Percentiles rank a stretch among this genome's conserved stretches.
phyloP scores from a whole-genome alignment of 2,797 vertebrate genomes.

The Austrolebias charrua region DNA sequence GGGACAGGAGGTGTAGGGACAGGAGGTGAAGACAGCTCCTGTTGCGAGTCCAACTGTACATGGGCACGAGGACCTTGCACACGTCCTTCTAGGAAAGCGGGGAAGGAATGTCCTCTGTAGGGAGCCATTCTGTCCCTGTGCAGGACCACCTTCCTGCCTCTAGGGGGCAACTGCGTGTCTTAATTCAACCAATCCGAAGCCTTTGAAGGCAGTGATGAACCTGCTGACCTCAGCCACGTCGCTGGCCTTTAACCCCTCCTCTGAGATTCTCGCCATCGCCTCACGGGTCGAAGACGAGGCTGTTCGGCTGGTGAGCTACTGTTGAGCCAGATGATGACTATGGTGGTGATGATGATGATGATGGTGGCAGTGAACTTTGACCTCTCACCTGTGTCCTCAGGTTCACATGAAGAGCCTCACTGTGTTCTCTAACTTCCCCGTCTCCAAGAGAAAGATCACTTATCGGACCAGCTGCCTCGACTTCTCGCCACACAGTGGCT shows the following conservation, averaged over 20 bases:
- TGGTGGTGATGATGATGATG: neutral
- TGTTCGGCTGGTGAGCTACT: slow-evolving; percentile 81
- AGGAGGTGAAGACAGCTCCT: too few species aligned
- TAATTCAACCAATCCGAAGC: slow-evolving; percentile 80
- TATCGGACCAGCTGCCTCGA: slow-evolving; percentile 81
- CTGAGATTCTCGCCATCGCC: slow-evolving; percentile 90
- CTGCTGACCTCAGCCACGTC: slow-evolving; percentile 86
- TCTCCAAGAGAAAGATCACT: slow-evolving; percentile 79
- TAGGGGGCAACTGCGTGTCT: too few species aligned
- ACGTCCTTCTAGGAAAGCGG: too few species aligned
- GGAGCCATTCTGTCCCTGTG: too few species aligned
- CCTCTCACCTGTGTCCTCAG: slow-evolving; percentile 61
- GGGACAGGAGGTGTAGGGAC: too few species aligned
- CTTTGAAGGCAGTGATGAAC: slow-evolving; percentile 90
- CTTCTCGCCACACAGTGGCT: slow-evolving; percentile 93
- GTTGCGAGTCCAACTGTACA: too few species aligned
- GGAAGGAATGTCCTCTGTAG: too few species aligned
- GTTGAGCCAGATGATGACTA: accelerated
- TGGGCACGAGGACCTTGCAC: too few species aligned
- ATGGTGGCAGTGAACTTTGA: neutral
- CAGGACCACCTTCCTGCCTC: too few species aligned
- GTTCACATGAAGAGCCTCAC: slow-evolving; percentile 89
- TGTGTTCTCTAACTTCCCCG: slow-evolving; percentile 93
- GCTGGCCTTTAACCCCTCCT: slow-evolving; percentile 86
- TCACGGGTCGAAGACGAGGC: slow-evolving; percentile 85